Evolutionary conservation across 2,888 invertebrate genomes (phyloP).

Genomic region (Drosophila colorata): DNA sequence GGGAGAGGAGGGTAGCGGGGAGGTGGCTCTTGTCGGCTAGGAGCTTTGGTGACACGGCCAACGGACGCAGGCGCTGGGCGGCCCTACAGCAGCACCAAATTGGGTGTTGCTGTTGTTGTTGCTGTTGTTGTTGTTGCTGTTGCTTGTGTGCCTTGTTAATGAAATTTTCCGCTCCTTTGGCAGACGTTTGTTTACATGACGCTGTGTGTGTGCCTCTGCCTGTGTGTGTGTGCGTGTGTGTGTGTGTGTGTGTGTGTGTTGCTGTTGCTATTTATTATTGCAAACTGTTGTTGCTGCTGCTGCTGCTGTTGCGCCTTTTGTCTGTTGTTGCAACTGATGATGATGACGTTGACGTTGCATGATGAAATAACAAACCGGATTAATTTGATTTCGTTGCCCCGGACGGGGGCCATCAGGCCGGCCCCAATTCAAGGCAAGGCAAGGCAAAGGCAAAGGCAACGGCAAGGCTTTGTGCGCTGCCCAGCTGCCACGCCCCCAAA

Average conservation of each 20-base stretch:
- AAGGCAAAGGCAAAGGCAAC: slow-evolving; percentile 12
- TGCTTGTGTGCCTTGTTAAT: slow-evolving; percentile 78
- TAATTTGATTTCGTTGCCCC: slow-evolving; percentile 79
- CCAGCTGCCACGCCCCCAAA: slow-evolving; percentile 37
- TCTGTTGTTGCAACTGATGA: slow-evolving; percentile 80
- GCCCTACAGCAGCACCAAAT: slow-evolving; percentile 43
- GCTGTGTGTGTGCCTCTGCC: slow-evolving; percentile 34
- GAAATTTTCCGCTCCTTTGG: slow-evolving; percentile 79
- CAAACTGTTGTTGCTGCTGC: slow-evolving; percentile 69
- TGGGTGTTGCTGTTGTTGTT: slow-evolving; percentile 36
- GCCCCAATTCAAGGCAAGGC: slow-evolving; percentile 22
- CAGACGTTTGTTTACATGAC: slow-evolving; percentile 66
- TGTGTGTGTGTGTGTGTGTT: slow-evolving; percentile 22
- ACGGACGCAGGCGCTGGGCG: slow-evolving; percentile 28
- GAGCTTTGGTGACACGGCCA: slow-evolving; percentile 14
- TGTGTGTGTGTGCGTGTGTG: slow-evolving; percentile 21
- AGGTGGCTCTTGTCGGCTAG: slow-evolving; percentile 5
- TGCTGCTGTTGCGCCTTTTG: slow-evolving; percentile 63
- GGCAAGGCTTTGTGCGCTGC: slow-evolving; percentile 33
- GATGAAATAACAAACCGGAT: slow-evolving; percentile 84
- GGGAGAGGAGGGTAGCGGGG: too few relatives aligned
- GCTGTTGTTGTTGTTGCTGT: slow-evolving; percentile 38
- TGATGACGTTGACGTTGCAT: slow-evolving; percentile 77
- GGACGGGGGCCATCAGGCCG: slow-evolving; percentile 16
- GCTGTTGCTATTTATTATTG: slow-evolving; percentile 73